Percentiles rank a stretch among this genome's conserved stretches.
These are phyloP conservation scores for Heliconius sara DNA, from an alignment of 2,888 invertebrate species.

Conservation along the genomic window DNA sequence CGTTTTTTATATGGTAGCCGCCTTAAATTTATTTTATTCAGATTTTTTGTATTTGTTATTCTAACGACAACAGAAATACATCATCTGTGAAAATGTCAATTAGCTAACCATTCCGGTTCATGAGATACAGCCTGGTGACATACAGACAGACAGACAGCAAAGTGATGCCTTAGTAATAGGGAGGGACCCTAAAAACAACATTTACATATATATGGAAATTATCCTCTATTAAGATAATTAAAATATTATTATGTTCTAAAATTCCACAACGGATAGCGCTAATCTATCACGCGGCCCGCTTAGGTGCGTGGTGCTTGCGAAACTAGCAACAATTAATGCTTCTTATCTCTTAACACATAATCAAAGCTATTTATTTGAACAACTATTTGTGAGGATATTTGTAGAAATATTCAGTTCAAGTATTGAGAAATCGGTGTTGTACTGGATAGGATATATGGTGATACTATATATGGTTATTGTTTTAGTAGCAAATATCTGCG, in stretches of 20 bases:
- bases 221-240: slow-evolving; percentile 1
- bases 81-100: too few relatives aligned
- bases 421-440: not conserved
- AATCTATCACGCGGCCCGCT: slow-evolving; percentile 1
- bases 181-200: too few relatives aligned
- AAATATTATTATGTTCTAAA: not conserved
- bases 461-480: not conserved
- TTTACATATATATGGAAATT: not conserved
- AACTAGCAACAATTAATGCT: not conserved
- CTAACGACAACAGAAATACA: too few relatives aligned
- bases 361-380: not conserved
- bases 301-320: not conserved
- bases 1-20: too few relatives aligned
- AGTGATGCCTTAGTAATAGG: too few relatives aligned
- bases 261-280: not conserved
- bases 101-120: too few relatives aligned
- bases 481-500: too few relatives aligned
- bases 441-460: slow-evolving; percentile 36
- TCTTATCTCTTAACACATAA: not conserved
- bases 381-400: not conserved
- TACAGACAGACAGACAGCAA: too few relatives aligned
- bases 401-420: not conserved
- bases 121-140: too few relatives aligned
- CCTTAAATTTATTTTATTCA: too few relatives aligned
- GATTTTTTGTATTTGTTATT: too few relatives aligned